Evolutionary conservation across 1,140 invertebrate genomes (phyloP), one percentile per base, ranked within the genome.

Genomic region (Papilio machaon): DNA sequence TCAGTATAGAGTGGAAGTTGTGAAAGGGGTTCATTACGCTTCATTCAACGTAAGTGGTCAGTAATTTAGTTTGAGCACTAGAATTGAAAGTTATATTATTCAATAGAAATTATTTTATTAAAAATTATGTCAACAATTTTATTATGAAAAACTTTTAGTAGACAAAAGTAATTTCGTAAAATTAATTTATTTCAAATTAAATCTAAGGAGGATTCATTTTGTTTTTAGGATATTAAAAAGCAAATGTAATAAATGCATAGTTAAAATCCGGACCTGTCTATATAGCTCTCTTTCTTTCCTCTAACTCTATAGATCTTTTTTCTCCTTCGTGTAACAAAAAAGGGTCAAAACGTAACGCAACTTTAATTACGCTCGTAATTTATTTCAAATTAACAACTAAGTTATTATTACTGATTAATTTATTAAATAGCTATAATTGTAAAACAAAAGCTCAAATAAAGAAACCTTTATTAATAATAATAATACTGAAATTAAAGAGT

Each of bases 41-140:
- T 13, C 30, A 70, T 70, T 70, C 64, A 70, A 15, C 23, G 23
- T 15, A 70, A 70, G 64, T 70, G 64, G 64, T 70, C 64, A 70
- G 64, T 35, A 35, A 70, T 70, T 70, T 70, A 70, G 5, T 23
- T 5, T 17, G 64, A 70, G 30, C 38, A 70, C 4, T 11, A 70
- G 64, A 70, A 70, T 70, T 38, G 11, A 35, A 70, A 35, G 54
- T 58, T 2, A 58, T 58, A 58, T 19, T 10, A 19, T 58, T 19
- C 6, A 58, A 58, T 58, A 9, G 17, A 43, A 58, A 58, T 30
- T 30, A 58, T 58, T 49, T 58, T 58, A 58, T 19, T 58, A 58
- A 58, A 58, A 58, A 58, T 58, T 1, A 58, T 58, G 54, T 58
- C 54, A 58, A 58, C 54, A 58, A 58, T 58, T 58, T 58, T 58